Evolutionary conservation across 1,140 invertebrate species (phyloP), one percentile per base, ranked within the genome.

Genomic region (Halictus rubicundus): DNA sequence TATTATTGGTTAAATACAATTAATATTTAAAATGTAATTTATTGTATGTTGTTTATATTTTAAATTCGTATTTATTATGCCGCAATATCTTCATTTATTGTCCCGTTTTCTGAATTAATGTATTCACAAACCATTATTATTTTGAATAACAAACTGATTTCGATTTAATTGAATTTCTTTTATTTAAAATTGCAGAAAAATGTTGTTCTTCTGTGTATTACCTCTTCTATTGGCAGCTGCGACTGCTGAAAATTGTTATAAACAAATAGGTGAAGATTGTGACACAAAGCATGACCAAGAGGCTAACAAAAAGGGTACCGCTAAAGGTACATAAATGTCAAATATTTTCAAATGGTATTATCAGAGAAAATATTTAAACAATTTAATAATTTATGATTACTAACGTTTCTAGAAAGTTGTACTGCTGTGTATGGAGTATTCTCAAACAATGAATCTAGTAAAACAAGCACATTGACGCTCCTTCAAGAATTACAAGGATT

Each of bases 401-500:
- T 66, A 32, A 59, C 66, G 27, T 25, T 72, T 88, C 85, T 65
- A 93, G 81, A 88, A 3, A 93, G 94, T 49, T 97, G 96, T 94
- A 95, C 96, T 90, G 94, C 96, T 0, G 93, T 94, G 37, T 97
- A 95, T 90, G 96, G 95, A 32, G 94, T 94, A 54, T 95, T 96
- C 70, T 90, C 94, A 0, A 80, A 90, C 25, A 85, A 92, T 54
- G 89, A 94, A 25, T 83, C 88, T 8, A 93, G 93, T n/a, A n/a
- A n/a, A n/a, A n/a, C n/a, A n/a, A n/a, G n/a, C n/a, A n/a, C n/a
- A n/a, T n/a, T n/a, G n/a, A n/a, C n/a, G n/a, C n/a, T n/a, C n/a
- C n/a, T n/a, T n/a, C n/a, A n/a, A n/a, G n/a, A n/a, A 9, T 91
- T 95, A 8, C 93, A 96, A 68, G 90, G 93, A 14, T 97, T 95